Evolutionary conservation across 2,113 vertebrate genomes (phyloP), one percentile per base, ranked within the genome.

Genomic region (Dicerorhinus sumatrensis): DNA sequence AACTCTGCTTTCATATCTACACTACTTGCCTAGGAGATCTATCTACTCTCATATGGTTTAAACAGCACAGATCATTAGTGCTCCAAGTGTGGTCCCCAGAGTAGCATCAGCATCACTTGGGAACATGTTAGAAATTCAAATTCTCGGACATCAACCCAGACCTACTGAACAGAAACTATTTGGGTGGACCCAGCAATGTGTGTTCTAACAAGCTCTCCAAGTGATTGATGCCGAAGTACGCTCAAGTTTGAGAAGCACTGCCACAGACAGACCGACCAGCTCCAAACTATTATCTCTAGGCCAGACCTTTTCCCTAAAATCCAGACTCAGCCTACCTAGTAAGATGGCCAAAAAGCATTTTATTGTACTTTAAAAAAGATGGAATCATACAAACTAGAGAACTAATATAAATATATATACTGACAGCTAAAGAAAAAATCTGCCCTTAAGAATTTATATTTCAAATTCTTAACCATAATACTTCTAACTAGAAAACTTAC

Each of bases 401-500:
- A 89, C 91, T 70, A 92, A 85, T 27, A 79, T 72, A 96, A 94
- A 80, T 51, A 85, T 6, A 75, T 42, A 65, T 25, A 69, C 18
- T 36, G 46, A 81, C 0, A 97, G 18, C 11, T 85, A 95, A 94
- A 12, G 67, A 33, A 88, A 80, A 95, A 65, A 27, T 6, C 13
- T 91, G 8, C 6, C 36, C 33, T 27, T 93, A 65, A 90, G 48
- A 83, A 79, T 39, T 86, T 65, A 54, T 8, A 58, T 31, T 94
- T 89, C 27, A 42, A 86, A 88, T 46, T 77, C 54, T 86, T 65
- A 86, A 63, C 65, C 39, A 73, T 60, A 88, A 54, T 25, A 88
- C 62, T 95, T 94, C 25, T 48, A 81, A 94, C n/a, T 23, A 83
- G 69, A 75, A 90, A 56, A 83, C 25, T 33, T 76, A 69, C 39